These are phyloP conservation scores for Phaetusa simplex DNA, from an alignment of 2,113 vertebrate genomes.

Conservation along the genomic window DNA sequence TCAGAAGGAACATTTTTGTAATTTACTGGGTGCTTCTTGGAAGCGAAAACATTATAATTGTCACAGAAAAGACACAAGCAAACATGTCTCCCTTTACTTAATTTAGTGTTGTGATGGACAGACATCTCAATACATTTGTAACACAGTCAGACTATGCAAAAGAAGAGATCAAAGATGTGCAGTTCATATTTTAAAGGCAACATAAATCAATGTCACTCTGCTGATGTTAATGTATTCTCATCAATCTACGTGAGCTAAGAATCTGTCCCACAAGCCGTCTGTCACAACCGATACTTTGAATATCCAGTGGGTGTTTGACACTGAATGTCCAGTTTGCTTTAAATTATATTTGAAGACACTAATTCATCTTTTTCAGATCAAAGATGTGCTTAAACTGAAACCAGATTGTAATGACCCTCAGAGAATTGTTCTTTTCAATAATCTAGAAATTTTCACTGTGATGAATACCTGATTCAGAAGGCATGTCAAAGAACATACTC, in stretches of 20 bases:
- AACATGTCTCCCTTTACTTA: constrained; percentile 3
- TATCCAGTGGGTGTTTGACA: neutral
- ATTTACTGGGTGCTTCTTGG: constrained; percentile 62
- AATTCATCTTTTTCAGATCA: neutral
- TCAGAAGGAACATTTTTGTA: constrained; percentile 61
- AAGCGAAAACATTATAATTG: constrained; percentile 53
- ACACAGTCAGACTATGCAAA: neutral
- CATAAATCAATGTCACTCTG: neutral
- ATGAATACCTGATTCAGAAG: neutral
- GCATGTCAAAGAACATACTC: neutral
- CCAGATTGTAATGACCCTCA: neutral
- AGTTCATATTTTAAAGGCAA: neutral
- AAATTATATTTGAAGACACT: neutral
- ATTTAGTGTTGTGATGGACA: neutral
- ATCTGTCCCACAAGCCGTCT: neutral
- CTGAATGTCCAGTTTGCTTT: neutral
- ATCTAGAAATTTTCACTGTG: neutral
- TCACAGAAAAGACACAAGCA: constrained; percentile 39
- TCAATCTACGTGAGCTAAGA: neutral
- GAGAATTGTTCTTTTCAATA: neutral
- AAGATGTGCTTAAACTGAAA: neutral
- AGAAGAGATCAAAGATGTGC: neutral
- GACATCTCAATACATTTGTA: neutral
- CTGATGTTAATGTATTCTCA: neutral
- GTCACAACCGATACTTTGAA: neutral